phyloP scores from a whole-genome alignment of 2,888 invertebrate genomes.

The Nephrocerus scutellatus region DNA sequence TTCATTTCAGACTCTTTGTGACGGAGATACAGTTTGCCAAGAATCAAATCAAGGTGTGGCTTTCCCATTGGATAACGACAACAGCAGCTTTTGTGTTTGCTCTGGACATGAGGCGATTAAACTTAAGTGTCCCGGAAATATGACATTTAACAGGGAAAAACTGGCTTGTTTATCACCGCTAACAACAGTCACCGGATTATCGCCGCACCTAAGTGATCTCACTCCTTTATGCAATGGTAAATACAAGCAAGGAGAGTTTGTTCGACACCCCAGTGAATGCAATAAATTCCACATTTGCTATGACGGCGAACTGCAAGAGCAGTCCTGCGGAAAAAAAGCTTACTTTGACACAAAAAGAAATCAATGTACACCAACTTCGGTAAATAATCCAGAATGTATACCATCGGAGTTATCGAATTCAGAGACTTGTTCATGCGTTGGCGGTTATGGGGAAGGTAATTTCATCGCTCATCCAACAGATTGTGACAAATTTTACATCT shows the following conservation, averaged over 20 bases:
- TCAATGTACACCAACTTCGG: slow-evolving; percentile 27
- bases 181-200: too few relatives aligned
- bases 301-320: slow-evolving; percentile 24
- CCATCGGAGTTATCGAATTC: too few relatives aligned
- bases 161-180: too few relatives aligned
- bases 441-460: slow-evolving; percentile 24
- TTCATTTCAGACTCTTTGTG: too few relatives aligned
- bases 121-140: too few relatives aligned
- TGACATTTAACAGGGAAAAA: too few relatives aligned
- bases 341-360: slow-evolving; percentile 23
- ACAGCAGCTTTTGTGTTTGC: too few relatives aligned
- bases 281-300: slow-evolving; percentile 30
- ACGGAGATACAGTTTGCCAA: too few relatives aligned
- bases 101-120: too few relatives aligned
- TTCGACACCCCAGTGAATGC: slow-evolving; percentile 28
- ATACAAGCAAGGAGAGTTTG: slow-evolving; percentile 26
- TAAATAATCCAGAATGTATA: slow-evolving; percentile 9
- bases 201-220: too few relatives aligned
- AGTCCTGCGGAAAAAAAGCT: slow-evolving; percentile 33
- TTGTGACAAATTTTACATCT: slow-evolving; percentile 24
- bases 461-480: slow-evolving; percentile 20
- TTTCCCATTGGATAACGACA: too few relatives aligned
- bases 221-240: slow-evolving; percentile 30
- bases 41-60: too few relatives aligned
- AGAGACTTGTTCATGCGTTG: slow-evolving; percentile 16